A percentile compares a stretch with the other conserved stretches of the same genome.
Conservation (phyloP, 2,797 vertebrate species). For the Anisognathus igniventris region DNA sequence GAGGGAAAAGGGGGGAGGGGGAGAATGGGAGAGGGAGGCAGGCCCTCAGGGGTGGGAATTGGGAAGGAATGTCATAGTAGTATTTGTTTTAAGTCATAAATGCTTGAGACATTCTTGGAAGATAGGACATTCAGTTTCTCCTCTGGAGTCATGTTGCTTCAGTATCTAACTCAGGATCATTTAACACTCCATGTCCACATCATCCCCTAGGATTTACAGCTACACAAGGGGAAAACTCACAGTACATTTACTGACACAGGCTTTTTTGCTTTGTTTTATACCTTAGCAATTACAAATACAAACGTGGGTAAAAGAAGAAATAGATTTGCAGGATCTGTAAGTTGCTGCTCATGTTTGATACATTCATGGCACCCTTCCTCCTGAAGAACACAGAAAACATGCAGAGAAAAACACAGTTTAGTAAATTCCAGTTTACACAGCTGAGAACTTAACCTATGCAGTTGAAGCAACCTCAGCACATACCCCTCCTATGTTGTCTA, state of each 20-base stretch:
- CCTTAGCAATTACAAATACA: background rate
- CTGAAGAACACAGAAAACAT: background rate
- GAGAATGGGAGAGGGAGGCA: background rate
- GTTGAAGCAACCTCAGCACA: background rate
- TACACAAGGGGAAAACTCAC: background rate
- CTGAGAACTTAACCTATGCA: background rate
- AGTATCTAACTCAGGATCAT: background rate
- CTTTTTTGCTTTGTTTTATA: background rate
- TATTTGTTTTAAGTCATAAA: background rate
- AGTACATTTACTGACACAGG: background rate
- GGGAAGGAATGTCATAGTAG: background rate
- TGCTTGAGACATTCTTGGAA: background rate
- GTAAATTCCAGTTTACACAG: background rate
- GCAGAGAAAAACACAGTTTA: background rate
- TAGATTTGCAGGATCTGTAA: background rate
- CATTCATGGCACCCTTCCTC: background rate
- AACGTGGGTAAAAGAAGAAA: background rate
- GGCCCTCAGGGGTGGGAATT: rapidly evolving
- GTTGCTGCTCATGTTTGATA: background rate
- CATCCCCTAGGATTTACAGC: background rate
- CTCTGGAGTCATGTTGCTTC: background rate
- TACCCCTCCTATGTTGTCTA: background rate
- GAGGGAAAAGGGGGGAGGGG: rapidly evolving
- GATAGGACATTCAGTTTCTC: background rate
- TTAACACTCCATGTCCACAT: background rate